phyloP scores from a whole-genome alignment of 2,113 vertebrate genomes.

The Phrynocephalus versicolor region DNA sequence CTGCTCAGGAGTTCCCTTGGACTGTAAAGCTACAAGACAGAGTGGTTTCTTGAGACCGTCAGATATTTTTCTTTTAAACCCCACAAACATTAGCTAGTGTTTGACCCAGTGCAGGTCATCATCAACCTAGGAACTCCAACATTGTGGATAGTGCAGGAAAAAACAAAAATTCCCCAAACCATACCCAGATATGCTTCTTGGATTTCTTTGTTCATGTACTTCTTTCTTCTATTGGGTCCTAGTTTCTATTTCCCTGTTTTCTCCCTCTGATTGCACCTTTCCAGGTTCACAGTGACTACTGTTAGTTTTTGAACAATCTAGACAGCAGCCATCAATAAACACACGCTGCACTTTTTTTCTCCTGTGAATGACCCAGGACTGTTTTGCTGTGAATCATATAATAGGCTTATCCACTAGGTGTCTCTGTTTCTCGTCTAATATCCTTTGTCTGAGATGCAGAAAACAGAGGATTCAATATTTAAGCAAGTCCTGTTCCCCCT shows the following conservation, averaged over 20 bases:
- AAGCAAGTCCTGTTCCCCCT: background rate
- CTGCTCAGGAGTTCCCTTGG: no score
- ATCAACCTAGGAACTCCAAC: no score
- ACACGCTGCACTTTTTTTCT: background rate
- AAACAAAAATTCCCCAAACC: no score
- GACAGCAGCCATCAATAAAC: background rate
- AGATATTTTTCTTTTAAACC: no score
- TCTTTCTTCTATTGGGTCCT: background rate
- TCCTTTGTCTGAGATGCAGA: rapidly evolving
- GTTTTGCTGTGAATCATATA: constrained; percentile 10
- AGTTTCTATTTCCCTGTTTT: background rate
- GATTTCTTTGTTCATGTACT: background rate
- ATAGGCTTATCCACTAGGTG: constrained; percentile 1
- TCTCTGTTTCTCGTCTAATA: background rate
- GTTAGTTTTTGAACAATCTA: background rate
- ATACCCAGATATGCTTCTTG: no score
- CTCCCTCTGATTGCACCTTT: background rate
- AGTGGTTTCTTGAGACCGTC: no score
- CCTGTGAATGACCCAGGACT: background rate
- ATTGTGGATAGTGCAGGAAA: no score
- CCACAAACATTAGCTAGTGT: no score
- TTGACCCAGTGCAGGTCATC: no score
- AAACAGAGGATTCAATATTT: background rate
- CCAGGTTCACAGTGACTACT: background rate
- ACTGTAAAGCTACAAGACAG: no score